phyloP scores from a whole-genome alignment of 1,140 invertebrate genomes.

The Saxidomus purpurata region DNA sequence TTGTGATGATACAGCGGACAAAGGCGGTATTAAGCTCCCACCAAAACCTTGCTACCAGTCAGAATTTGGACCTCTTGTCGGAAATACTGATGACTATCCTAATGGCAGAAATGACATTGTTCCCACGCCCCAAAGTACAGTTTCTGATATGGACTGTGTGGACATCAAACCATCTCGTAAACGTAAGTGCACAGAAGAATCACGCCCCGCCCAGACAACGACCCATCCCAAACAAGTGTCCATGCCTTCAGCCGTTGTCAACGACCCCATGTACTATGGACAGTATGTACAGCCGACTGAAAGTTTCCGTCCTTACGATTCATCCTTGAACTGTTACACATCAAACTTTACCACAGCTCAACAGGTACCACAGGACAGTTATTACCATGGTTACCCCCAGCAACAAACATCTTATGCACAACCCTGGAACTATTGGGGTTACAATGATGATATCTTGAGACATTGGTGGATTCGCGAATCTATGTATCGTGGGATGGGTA shows the following conservation, averaged over 20 bases:
- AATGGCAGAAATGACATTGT: conserved; percentile 32
- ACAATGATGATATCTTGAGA: not conserved
- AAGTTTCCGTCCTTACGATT: not conserved
- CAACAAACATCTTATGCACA: not conserved
- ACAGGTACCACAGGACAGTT: not conserved
- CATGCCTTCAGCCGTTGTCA: not conserved
- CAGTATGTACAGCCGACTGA: not conserved
- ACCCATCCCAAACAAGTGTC: not conserved
- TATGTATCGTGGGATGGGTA: not conserved
- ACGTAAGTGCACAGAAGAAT: not conserved
- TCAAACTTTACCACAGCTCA: not conserved
- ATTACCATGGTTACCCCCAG: not conserved
- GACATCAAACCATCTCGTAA: not conserved
- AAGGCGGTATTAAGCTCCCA: conserved; percentile 1
- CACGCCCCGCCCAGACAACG: not conserved
- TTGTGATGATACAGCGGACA: not conserved
- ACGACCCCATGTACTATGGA: not conserved
- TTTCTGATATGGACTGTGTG: not conserved
- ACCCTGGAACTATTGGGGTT: not conserved
- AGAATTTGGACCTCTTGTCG: not conserved
- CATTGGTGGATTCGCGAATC: not conserved
- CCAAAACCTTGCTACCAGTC: not conserved
- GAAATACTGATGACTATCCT: conserved; percentile 5
- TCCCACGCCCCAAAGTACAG: not conserved
- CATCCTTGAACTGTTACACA: not conserved